phyloP scores from a whole-genome alignment of 2,797 vertebrate genomes.

The Phalanger gymnotis region DNA sequence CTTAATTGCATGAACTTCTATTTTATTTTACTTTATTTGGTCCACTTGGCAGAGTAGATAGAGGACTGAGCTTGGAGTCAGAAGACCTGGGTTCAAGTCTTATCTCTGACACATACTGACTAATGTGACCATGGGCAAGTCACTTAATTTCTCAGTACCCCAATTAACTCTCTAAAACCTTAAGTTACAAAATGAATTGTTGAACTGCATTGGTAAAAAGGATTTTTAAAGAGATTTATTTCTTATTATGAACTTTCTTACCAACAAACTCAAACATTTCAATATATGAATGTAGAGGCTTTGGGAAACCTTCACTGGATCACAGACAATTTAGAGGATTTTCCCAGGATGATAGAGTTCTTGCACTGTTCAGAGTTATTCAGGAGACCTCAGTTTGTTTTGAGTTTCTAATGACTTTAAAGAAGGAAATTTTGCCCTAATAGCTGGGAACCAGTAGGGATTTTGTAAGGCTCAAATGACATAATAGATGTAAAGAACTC shows the following conservation, averaged over 20 bases:
- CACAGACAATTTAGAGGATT: not conserved
- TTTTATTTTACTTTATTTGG: not conserved
- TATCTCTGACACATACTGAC: not conserved
- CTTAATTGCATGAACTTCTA: not conserved
- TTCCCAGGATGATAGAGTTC: not conserved
- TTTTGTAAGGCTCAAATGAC: not conserved
- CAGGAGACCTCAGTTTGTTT: not conserved
- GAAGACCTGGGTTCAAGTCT: not conserved
- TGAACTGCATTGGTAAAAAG: not conserved
- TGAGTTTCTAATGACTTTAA: not conserved
- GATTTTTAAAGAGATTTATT: not conserved
- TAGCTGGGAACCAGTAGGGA: not conserved
- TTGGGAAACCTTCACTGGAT: not conserved
- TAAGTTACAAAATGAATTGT: not conserved
- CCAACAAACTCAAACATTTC: not conserved
- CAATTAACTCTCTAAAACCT: not conserved
- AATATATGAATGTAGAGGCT: not conserved
- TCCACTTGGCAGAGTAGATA: not conserved
- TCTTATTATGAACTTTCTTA: not conserved
- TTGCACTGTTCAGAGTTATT: not conserved
- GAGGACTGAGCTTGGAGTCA: not conserved
- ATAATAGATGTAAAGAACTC: not conserved
- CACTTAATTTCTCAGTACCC: not conserved
- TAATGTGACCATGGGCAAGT: not conserved
- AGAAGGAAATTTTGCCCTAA: not conserved